Conservation (phyloP, 2,113 vertebrate genomes). For the Corythornis cristatus region DNA sequence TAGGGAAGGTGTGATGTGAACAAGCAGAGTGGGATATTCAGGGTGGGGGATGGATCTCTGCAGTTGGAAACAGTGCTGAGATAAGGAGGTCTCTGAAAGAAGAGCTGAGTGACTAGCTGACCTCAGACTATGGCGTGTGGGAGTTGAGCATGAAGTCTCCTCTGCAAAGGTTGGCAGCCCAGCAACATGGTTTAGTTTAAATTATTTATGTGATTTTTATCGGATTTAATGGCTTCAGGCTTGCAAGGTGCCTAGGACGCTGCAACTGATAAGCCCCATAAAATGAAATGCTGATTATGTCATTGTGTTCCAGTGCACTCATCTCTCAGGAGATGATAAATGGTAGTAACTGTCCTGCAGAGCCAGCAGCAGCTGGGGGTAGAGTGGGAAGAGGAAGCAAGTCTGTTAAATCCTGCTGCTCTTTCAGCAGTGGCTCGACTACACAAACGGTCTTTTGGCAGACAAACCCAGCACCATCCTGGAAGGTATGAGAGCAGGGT, state of each 20-base stretch:
- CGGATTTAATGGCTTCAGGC: constrained; percentile 28
- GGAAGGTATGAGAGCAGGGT: background rate
- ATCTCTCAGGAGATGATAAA: constrained; percentile 51
- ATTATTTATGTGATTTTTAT: constrained; percentile 56
- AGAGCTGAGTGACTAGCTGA: background rate
- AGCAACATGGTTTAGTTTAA: constrained; percentile 33
- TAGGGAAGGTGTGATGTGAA: background rate
- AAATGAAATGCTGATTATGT: constrained; percentile 48
- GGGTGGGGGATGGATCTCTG: background rate
- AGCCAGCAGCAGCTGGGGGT: constrained; percentile 31
- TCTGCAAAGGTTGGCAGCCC: constrained; percentile 27
- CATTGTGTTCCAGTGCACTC: constrained; percentile 41
- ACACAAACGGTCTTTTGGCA: background rate
- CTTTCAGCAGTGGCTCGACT: constrained; percentile 1
- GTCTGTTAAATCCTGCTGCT: constrained; percentile 3
- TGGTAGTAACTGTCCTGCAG: constrained; percentile 14
- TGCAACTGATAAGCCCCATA: constrained; percentile 38
- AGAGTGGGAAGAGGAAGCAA: constrained; percentile 8
- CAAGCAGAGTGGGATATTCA: accelerated
- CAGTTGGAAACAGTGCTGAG: background rate
- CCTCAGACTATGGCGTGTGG: background rate
- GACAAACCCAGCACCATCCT: background rate
- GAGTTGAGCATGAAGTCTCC: background rate
- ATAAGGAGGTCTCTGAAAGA: background rate
- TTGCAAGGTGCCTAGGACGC: constrained; percentile 28